Percentiles rank a stretch among this genome's conserved stretches.
Evolutionary conservation across 2,888 invertebrate species (phyloP).

Genomic region (Drosophila emarginata): DNA sequence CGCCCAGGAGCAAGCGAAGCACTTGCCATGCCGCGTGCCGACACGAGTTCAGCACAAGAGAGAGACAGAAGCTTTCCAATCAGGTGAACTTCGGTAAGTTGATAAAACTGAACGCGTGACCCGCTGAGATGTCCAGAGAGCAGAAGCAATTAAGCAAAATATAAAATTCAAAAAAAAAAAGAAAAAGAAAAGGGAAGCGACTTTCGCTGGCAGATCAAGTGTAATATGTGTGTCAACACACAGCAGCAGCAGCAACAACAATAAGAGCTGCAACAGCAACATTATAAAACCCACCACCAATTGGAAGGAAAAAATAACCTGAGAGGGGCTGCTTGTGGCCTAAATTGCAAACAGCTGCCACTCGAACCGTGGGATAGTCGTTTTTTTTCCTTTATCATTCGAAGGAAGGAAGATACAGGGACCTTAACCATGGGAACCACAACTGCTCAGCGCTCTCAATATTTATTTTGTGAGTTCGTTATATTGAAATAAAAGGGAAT

Average conservation of each 20-base stretch:
- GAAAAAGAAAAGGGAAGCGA: constrained; percentile 7
- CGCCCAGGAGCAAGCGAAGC: constrained; percentile 38
- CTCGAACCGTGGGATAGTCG: constrained; percentile 79
- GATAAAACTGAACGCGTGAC: constrained; percentile 56
- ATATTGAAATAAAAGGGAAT: constrained; percentile 63
- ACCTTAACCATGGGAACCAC: constrained; percentile 81
- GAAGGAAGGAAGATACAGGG: constrained; percentile 62
- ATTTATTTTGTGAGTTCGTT: constrained; percentile 73
- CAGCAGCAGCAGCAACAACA: constrained; percentile 30
- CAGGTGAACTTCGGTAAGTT: constrained; percentile 40
- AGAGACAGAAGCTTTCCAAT: constrained; percentile 33
- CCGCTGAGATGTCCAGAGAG: constrained; percentile 32
- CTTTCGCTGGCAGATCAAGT: constrained; percentile 54
- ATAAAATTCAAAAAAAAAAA: constrained; percentile 10
- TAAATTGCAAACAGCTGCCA: constrained; percentile 82
- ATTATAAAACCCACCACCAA: constrained; percentile 31
- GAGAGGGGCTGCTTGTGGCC: constrained; percentile 66
- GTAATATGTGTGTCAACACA: constrained; percentile 67
- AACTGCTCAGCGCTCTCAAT: constrained; percentile 80
- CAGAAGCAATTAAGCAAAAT: constrained; percentile 54
- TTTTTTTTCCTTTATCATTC: constrained; percentile 54
- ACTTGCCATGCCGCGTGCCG: constrained; percentile 29
- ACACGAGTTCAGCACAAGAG: constrained; percentile 23
- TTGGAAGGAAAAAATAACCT: constrained; percentile 46
- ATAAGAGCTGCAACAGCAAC: constrained; percentile 39